These are phyloP conservation scores for Noturus placidus DNA, from an alignment of 2,113 vertebrate species.

Conservation along the genomic window DNA sequence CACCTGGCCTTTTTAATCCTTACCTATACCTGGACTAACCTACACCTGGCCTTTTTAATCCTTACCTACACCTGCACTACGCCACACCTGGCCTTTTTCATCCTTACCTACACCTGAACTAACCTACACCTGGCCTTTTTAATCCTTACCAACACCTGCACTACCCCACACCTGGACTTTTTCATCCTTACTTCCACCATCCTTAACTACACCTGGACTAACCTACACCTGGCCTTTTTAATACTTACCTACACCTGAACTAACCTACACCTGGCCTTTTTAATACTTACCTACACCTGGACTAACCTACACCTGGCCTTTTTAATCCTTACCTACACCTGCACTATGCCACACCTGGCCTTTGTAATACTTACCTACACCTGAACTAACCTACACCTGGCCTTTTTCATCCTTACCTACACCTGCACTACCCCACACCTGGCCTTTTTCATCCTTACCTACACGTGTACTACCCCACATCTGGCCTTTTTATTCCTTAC, in stretches of 20 bases:
- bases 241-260: not conserved
- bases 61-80: not conserved
- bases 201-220: not conserved
- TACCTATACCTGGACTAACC: not conserved
- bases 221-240: not conserved
- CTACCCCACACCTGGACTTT: not conserved
- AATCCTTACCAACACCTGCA: not conserved
- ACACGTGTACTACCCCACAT: not conserved
- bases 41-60: not conserved
- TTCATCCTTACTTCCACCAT: too few relatives aligned
- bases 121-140: not conserved
- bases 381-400: not conserved
- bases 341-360: not conserved
- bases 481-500: not conserved
- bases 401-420: conserved; percentile 8
- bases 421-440: not conserved
- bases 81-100: not conserved
- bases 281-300: not conserved
- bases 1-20: not conserved
- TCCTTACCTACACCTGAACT: not conserved
- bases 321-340: not conserved
- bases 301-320: not conserved
- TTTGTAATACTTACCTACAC: not conserved
- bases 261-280: not conserved
- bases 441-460: not conserved